Evolutionary conservation across 2,888 invertebrate species (phyloP).

Genomic region (Netelia fuscicornis): DNA sequence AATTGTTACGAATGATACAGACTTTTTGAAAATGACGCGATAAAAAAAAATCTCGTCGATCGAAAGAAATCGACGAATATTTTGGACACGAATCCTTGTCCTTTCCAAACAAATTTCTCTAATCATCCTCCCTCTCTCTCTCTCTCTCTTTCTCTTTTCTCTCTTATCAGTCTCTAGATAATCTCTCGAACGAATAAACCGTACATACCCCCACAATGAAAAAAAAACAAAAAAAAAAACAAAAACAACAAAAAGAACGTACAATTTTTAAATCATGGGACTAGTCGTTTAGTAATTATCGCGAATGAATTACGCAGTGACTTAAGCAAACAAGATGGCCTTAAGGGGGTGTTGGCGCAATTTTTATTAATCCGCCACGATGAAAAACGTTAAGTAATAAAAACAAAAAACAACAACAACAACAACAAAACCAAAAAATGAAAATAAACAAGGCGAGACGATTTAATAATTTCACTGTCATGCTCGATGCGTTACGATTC

Average conservation of each 20-base stretch:
- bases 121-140: too few species aligned
- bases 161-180: conserved; percentile 21
- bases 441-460: conserved; percentile 28
- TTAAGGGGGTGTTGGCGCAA: conserved; percentile 62
- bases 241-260: conserved; percentile 6
- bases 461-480: conserved; percentile 28
- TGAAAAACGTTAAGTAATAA: conserved; percentile 35
- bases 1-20: neutral
- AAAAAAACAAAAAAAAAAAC: neutral
- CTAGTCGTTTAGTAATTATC: conserved; percentile 62
- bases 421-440: conserved; percentile 22
- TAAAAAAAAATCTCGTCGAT: conserved; percentile 15
- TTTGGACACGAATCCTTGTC: neutral
- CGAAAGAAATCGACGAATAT: conserved; percentile 6
- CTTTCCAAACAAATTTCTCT: neutral
- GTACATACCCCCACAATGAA: conserved; percentile 56
- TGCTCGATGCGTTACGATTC: conserved; percentile 47
- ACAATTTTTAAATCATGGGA: conserved; percentile 58
- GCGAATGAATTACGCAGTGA: conserved; percentile 63
- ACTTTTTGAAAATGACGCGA: neutral
- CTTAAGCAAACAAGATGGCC: conserved; percentile 69
- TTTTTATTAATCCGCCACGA: conserved; percentile 46
- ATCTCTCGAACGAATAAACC: conserved; percentile 39
- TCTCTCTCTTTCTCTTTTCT: conserved; percentile 11
- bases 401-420: neutral